phyloP scores from a whole-genome alignment of 2,888 invertebrate species.

The Thecophora atra region DNA sequence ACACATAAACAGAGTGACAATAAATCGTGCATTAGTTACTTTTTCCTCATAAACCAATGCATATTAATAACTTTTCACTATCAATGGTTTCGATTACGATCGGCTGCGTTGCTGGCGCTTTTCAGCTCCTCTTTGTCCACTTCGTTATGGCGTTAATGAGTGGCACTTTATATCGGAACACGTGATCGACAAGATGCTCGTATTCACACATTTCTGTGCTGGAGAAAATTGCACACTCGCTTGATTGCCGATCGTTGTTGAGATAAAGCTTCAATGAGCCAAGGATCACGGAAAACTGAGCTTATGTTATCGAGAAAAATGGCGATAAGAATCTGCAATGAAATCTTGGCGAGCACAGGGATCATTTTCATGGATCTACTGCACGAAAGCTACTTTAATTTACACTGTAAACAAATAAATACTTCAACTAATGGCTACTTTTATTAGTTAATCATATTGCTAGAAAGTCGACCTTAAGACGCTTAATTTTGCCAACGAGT shows the following conservation, averaged over 20 bases:
- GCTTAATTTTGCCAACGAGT: neutral
- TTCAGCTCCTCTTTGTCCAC: slow-evolving; percentile 17
- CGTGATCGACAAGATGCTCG: slow-evolving; percentile 28
- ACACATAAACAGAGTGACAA: too few relatives aligned
- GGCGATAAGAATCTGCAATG: neutral
- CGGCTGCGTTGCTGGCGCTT: neutral
- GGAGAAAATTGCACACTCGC: neutral
- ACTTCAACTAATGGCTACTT: slow-evolving; percentile 5
- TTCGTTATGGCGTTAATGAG: slow-evolving; percentile 28
- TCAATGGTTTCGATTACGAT: slow-evolving; percentile 14
- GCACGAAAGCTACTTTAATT: neutral
- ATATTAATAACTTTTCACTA: neutral
- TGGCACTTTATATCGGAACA: slow-evolving; percentile 27
- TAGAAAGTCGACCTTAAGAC: neutral
- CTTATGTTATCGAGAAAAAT: neutral
- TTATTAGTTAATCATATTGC: slow-evolving; percentile 15
- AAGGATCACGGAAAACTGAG: neutral
- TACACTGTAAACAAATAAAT: neutral
- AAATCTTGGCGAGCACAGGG: neutral
- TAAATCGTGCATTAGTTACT: too few relatives aligned
- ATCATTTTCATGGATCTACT: neutral
- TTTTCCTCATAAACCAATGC: neutral
- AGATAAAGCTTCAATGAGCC: slow-evolving; percentile 7
- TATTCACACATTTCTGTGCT: neutral
- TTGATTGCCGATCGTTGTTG: slow-evolving; percentile 17